Percentiles rank a stretch among this genome's conserved stretches.
Evolutionary conservation across 2,888 invertebrate species (phyloP).

Genomic region (Cerceris ruficornis): DNA sequence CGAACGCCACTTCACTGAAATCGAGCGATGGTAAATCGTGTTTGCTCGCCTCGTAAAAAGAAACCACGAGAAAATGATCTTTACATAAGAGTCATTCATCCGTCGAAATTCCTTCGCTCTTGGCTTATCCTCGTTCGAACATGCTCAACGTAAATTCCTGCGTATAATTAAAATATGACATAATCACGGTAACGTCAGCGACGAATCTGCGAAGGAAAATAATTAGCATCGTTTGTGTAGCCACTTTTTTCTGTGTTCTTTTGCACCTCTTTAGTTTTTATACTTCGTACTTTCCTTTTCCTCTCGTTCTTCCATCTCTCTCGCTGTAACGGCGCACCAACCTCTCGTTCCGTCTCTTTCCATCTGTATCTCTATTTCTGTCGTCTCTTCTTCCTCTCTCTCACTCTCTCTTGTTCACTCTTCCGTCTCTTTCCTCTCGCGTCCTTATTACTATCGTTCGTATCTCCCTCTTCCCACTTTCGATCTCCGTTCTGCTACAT

Average conservation of each 20-base stretch:
- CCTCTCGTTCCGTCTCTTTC: not conserved
- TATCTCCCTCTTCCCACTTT: not conserved
- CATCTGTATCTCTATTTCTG: not conserved
- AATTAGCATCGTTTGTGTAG: slow-evolving; percentile 4
- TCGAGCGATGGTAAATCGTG: not conserved
- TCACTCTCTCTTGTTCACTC: not conserved
- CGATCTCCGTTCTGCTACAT: not conserved
- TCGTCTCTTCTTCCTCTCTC: not conserved
- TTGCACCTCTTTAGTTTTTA: not conserved
- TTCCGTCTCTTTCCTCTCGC: not conserved
- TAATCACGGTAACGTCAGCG: slow-evolving; percentile 35
- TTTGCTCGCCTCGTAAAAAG: not conserved
- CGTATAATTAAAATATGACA: slow-evolving; percentile 20
- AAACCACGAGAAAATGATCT: not conserved
- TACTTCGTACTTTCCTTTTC: not conserved
- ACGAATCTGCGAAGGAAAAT: slow-evolving; percentile 22
- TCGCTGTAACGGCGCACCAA: not conserved
- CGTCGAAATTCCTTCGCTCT: not conserved
- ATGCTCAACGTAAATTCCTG: not conserved
- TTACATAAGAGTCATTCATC: not conserved
- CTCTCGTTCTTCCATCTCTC: not conserved
- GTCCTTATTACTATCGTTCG: not conserved
- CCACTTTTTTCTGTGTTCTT: not conserved
- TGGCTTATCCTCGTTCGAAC: too few species aligned
- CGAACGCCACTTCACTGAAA: not conserved